phyloP scores from a whole-genome alignment of 2,797 vertebrate species.

The Myotis myotis region DNA sequence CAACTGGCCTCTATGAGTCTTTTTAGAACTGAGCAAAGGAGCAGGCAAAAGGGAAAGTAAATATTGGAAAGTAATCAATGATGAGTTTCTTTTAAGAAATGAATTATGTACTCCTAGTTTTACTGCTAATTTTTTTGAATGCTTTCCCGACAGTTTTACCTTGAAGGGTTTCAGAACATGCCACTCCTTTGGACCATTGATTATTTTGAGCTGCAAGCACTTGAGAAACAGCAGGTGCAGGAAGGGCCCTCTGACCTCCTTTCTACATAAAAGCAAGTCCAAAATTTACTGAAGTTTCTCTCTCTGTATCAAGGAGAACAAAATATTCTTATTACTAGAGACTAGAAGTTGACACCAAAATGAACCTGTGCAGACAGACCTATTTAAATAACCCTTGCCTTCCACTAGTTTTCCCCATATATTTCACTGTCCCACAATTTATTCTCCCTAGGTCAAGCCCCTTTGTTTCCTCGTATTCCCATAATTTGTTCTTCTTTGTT shows the following conservation, averaged over 20 bases:
- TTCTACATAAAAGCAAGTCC: background rate
- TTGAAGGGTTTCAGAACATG: background rate
- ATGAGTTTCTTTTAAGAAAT: background rate
- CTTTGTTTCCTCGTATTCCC: background rate
- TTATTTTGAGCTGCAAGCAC: background rate
- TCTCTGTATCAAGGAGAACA: background rate
- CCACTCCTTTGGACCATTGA: background rate
- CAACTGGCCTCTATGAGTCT: background rate
- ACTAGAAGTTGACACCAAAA: background rate
- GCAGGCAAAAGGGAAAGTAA: background rate
- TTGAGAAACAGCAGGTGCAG: background rate
- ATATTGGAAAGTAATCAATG: background rate
- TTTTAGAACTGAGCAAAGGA: background rate
- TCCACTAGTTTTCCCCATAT: background rate
- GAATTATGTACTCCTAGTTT: background rate
- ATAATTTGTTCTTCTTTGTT: background rate
- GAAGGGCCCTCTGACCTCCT: background rate
- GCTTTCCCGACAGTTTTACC: background rate
- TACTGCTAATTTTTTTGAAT: background rate
- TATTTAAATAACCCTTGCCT: background rate
- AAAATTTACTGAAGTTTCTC: background rate
- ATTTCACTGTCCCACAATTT: background rate
- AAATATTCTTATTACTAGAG: background rate
- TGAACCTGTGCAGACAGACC: background rate
- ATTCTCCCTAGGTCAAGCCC: background rate